These are phyloP conservation scores for Tenthredo mesomela DNA, from an alignment of 2,888 invertebrate species.

Conservation along the genomic window DNA sequence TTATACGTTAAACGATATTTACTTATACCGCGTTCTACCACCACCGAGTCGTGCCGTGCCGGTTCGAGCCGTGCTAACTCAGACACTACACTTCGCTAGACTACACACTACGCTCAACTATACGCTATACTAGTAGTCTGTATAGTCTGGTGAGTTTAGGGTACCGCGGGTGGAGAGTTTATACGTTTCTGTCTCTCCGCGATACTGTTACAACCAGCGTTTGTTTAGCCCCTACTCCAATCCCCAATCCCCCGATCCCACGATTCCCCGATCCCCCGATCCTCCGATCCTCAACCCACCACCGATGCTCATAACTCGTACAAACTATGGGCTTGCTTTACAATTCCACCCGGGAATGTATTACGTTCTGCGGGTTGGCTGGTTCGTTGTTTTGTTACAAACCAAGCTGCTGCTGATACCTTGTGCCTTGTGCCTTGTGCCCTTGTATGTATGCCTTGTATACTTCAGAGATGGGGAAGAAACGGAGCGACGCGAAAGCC, in stretches of 20 bases:
- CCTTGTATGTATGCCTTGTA: not conserved
- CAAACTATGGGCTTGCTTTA: constrained; percentile 45
- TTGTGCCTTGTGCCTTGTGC: not conserved
- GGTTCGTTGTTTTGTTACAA: constrained; percentile 20
- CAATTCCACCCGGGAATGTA: constrained; percentile 48
- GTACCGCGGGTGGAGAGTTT: not conserved
- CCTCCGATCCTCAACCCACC: not conserved
- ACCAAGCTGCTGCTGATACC: constrained; percentile 8
- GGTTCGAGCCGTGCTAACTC: not conserved
- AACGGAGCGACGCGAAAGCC: not conserved
- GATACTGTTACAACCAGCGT: not conserved
- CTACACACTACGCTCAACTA: not conserved
- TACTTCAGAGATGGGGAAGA: not conserved
- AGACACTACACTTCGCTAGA: not conserved
- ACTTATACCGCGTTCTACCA: constrained; percentile 22
- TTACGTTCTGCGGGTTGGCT: not conserved
- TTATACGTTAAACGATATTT: constrained; percentile 35
- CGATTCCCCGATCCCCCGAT: too few relatives aligned
- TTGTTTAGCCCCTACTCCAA: not conserved
- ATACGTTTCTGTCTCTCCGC: not conserved
- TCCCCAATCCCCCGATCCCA: not conserved
- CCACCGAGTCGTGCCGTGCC: not conserved
- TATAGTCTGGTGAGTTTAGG: not conserved
- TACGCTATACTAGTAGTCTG: not conserved
- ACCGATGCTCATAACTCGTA: constrained; percentile 44